Percentiles rank a stretch among this genome's conserved stretches.
Conservation (phyloP, 2,113 vertebrate species). For the Neodon shergylaensis region DNA sequence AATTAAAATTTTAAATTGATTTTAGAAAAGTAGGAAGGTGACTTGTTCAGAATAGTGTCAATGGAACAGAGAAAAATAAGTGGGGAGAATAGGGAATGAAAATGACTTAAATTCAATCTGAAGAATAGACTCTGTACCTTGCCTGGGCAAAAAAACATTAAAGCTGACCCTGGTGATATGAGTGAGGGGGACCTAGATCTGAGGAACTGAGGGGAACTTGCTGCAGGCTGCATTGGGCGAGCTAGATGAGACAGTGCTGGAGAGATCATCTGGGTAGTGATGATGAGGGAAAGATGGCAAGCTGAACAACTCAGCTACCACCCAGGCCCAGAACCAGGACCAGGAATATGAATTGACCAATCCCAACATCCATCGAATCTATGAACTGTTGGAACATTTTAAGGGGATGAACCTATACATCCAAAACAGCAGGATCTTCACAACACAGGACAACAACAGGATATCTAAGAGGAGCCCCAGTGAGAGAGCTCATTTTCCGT, state of each 20-base stretch:
- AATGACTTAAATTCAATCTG: not conserved
- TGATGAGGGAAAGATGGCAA: not conserved
- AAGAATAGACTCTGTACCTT: not conserved
- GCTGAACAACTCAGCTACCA: not conserved
- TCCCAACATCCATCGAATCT: not conserved
- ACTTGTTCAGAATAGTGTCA: not conserved
- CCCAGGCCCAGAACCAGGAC: not conserved
- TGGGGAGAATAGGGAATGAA: not conserved
- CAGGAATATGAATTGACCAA: not conserved
- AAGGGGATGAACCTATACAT: not conserved
- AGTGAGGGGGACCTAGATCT: not conserved
- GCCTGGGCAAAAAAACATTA: not conserved
- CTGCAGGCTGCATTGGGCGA: not conserved
- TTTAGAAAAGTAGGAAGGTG: conserved; percentile 3
- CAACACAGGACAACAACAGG: not conserved
- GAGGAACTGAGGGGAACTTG: not conserved
- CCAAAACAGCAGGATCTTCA: not conserved
- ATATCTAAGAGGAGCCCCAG: not conserved
- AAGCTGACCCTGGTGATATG: not conserved
- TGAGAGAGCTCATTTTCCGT: not conserved
- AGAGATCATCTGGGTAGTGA: not conserved
- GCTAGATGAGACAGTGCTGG: not conserved
- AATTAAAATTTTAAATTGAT: conserved; percentile 59
- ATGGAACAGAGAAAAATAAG: not conserved
- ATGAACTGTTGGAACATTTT: not conserved